These are phyloP conservation scores for Acrocephalus arundinaceus DNA, from an alignment of 2,113 vertebrate genomes.

Conservation along the genomic window DNA sequence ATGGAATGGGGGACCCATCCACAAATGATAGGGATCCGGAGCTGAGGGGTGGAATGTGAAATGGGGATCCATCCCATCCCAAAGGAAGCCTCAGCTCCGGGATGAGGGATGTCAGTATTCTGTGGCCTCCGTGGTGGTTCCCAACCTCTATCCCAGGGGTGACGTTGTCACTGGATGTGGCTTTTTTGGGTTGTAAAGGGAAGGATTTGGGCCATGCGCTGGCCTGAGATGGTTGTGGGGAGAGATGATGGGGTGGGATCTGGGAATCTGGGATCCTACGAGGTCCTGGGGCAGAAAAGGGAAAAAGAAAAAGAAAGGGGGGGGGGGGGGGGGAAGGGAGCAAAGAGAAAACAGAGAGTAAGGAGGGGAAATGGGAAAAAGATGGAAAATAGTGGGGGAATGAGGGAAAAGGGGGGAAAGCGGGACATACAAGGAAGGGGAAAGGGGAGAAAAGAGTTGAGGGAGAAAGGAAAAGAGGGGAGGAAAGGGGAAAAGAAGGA, in stretches of 20 bases:
- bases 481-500: background rate
- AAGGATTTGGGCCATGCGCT: fast-evolving
- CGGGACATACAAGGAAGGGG: fast-evolving
- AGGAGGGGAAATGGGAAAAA: too few relatives aligned
- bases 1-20: background rate
- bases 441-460: background rate
- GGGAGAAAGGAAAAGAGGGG: background rate
- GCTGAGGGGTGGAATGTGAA: background rate
- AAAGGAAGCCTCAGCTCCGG: background rate
- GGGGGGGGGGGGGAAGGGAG: fast-evolving
- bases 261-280: background rate
- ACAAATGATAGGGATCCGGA: fast-evolving
- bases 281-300: background rate
- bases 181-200: background rate
- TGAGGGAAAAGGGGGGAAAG: background rate
- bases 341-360: background rate
- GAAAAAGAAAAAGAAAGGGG: too few relatives aligned
- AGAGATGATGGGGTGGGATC: too few relatives aligned
- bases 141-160: background rate
- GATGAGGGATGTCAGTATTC: background rate
- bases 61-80: background rate
- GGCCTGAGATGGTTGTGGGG: background rate
- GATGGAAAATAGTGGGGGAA: background rate
- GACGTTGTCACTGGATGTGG: background rate
- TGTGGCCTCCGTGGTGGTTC: background rate